Conservation (phyloP, 2,888 invertebrate genomes). For the Limnephilus lunatus region DNA sequence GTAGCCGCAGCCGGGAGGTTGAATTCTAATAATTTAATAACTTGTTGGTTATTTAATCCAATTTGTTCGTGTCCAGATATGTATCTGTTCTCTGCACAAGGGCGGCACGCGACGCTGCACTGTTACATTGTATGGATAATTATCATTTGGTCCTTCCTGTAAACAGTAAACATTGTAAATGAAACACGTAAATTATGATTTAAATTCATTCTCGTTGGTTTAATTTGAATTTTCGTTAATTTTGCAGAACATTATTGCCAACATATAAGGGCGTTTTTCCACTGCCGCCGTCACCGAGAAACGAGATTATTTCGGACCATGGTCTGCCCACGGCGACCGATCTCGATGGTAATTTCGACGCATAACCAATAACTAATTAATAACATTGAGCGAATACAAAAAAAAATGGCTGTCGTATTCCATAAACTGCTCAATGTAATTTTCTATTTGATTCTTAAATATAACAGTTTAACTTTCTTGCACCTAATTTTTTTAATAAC, state of each 20-base stretch:
- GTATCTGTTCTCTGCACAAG: slow-evolving; percentile 70
- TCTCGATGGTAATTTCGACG: too few species aligned
- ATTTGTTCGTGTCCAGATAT: slow-evolving; percentile 77
- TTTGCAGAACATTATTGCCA: neutral
- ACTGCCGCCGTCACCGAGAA: too few species aligned
- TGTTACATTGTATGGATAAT: neutral
- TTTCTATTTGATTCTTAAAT: too few species aligned
- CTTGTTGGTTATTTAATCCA: slow-evolving; percentile 72
- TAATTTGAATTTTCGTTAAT: neutral
- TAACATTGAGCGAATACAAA: too few species aligned
- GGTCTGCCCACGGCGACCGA: too few species aligned
- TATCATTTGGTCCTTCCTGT: neutral
- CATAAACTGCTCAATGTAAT: too few species aligned
- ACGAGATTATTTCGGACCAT: too few species aligned
- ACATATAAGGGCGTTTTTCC: too few species aligned
- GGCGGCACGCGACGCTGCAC: slow-evolving; percentile 40
- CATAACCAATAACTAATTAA: too few species aligned
- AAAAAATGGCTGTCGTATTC: too few species aligned
- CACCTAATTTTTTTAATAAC: too few species aligned
- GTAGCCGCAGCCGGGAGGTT: slow-evolving; percentile 58
- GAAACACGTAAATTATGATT: neutral
- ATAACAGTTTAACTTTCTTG: too few species aligned
- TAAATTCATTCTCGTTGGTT: neutral
- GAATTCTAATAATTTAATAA: slow-evolving; percentile 78
- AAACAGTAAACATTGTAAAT: neutral